Percentiles rank a stretch among this genome's conserved stretches.
These are phyloP conservation scores for Sebastes fasciatus DNA, from an alignment of 2,113 vertebrate species.

Conservation along the genomic window DNA sequence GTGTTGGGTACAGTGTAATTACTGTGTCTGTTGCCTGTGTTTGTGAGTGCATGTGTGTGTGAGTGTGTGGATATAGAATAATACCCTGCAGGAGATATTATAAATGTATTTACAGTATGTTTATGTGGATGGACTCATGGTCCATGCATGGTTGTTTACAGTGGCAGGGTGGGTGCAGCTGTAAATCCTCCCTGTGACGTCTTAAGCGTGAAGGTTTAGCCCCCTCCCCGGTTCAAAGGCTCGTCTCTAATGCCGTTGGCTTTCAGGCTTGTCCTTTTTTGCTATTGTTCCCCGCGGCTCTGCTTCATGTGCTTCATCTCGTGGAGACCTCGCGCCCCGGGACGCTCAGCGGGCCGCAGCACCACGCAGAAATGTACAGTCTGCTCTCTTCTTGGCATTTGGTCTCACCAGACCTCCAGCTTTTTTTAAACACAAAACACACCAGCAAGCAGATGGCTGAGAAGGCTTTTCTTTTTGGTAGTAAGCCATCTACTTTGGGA, in stretches of 20 bases:
- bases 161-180: constrained; percentile 32
- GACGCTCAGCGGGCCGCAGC: constrained; percentile 53
- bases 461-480: constrained; percentile 60
- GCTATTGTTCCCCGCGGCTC: constrained; percentile 11
- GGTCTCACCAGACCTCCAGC: constrained; percentile 48
- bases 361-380: constrained; percentile 41
- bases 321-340: constrained; percentile 42
- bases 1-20: constrained; percentile 23
- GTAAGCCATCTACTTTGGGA: constrained; percentile 43
- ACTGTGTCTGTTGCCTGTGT: constrained; percentile 24
- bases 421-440: constrained; percentile 33
- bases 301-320: constrained; percentile 37
- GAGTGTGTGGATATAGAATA: not conserved
- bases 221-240: constrained; percentile 76
- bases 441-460: constrained; percentile 61
- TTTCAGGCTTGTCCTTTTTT: constrained; percentile 7
- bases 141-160: constrained; percentile 46
- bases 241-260: constrained; percentile 51
- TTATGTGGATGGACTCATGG: constrained; percentile 29
- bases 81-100: constrained; percentile 17
- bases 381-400: constrained; percentile 57
- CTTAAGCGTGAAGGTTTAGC: constrained; percentile 70
- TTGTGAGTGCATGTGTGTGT: not conserved
- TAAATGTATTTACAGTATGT: constrained; percentile 2
- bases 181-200: constrained; percentile 65